Evolutionary conservation across 92 coral and sea anemone species (phyloP).

Genomic region (Parazoanthus swiftii): DNA sequence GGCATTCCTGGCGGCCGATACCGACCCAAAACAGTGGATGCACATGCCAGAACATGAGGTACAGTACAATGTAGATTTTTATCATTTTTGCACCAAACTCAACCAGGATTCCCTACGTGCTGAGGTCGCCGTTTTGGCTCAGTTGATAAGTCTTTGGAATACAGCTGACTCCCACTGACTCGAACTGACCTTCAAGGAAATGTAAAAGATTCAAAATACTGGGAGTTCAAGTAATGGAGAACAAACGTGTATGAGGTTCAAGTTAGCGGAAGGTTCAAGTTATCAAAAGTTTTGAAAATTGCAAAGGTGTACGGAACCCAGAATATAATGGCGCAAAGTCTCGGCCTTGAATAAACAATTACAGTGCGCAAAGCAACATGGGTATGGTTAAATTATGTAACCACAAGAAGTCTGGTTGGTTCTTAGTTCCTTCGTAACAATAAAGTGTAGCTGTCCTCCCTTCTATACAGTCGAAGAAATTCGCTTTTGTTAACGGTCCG

Average conservation of each 20-base stretch:
- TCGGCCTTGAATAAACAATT: not conserved
- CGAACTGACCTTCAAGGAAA: too few relatives aligned
- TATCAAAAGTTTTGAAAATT: not conserved
- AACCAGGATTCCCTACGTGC: not conserved
- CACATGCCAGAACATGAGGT: conserved; percentile 99
- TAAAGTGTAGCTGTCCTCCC: not conserved
- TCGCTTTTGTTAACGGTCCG: not conserved
- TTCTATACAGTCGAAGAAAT: not conserved
- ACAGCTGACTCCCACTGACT: too few relatives aligned
- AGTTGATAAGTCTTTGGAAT: not conserved
- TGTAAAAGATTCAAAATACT: too few relatives aligned
- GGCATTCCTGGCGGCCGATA: conserved; percentile 87
- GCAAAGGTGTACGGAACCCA: not conserved
- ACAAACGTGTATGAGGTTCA: too few relatives aligned
- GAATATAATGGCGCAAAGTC: not conserved
- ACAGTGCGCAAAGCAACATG: too few relatives aligned
- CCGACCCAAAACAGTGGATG: conserved; percentile 95
- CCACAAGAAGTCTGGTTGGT: not conserved
- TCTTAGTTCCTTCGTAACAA: not conserved
- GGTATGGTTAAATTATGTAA: too few relatives aligned
- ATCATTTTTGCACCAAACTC: not conserved
- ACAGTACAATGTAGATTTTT: not conserved
- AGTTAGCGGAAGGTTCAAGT: too few relatives aligned
- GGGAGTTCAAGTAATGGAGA: too few relatives aligned
- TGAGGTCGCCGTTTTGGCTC: not conserved